A percentile compares a stretch with the other conserved stretches of the same genome.
Conservation (phyloP, 2,797 vertebrate species). For the Serranus cabrilla region DNA sequence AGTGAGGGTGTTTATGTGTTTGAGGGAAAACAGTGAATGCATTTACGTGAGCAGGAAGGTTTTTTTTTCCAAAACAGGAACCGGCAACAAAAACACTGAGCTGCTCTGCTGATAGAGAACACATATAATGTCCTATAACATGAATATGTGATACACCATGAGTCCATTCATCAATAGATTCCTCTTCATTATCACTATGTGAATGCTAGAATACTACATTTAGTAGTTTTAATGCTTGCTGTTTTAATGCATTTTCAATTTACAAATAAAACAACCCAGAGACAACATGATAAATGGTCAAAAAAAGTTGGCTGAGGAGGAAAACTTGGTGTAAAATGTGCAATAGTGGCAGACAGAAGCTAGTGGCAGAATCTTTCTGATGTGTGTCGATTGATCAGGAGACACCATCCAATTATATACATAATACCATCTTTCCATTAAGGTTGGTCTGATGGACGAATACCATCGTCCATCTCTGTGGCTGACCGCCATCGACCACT, state of each 20-base stretch:
- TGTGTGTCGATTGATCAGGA: neutral
- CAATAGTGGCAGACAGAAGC: neutral
- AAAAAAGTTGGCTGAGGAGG: neutral
- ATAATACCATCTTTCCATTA: too few relatives aligned
- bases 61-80: neutral
- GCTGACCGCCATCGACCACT: too few relatives aligned
- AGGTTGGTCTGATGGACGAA: too few relatives aligned
- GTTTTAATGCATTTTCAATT: neutral
- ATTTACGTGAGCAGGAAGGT: neutral
- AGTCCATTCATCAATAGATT: neutral
- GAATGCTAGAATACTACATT: neutral
- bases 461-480: too few relatives aligned
- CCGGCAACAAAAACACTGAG: conserved; percentile 19
- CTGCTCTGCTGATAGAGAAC: neutral
- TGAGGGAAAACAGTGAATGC: conserved; percentile 15
- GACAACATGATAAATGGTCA: neutral
- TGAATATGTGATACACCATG: neutral
- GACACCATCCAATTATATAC: too few relatives aligned
- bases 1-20: neutral
- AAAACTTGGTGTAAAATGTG: neutral
- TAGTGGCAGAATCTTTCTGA: neutral
- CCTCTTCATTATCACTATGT: neutral
- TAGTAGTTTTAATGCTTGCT: too few relatives aligned
- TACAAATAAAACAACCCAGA: neutral
- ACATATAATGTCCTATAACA: neutral